Base-by-base conservation (phyloP, 1,140 invertebrate species). In the Aphaenogaster rudis region DNA sequence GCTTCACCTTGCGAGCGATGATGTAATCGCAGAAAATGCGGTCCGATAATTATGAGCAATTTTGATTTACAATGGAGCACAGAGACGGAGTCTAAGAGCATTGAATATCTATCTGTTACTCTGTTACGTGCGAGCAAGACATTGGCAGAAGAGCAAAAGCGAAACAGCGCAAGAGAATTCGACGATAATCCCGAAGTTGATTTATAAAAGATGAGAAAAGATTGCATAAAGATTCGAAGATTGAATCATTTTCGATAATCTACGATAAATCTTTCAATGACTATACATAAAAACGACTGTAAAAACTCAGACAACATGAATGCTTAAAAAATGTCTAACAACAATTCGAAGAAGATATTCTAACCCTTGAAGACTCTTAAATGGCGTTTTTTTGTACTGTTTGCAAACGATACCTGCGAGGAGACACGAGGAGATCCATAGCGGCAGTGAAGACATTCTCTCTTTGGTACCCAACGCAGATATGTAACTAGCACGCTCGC, bases 341-440 rank as follows among this genome's bases (percentile, higher is more conserved):
- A 2, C 21, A 67, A n/a, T 48, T 39, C 3, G 15, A 69, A 45
- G 8, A 57, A 61, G 57, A 64, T 36, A 48, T 63, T 45, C 2
- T 45, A 76, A n/a, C 0, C 1, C 28, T 61, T 36, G 11, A 50
- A 52, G 13, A 17, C n/a, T 69, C 2, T 5, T 21, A 67, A 21
- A 80, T 9, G 1, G 48, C 8, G 1, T 61, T 13, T 17, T 13
- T 63, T 33, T 64, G 3, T 67, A n/a, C 6, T 11, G 1, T 63
- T 50, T 50, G 7, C 3, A 28, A 84, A 61, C 7, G 28, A 39
- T 84, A 84, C 80, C 80, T 84, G 69, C 54, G 17, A 61, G n/a
- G 3, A 48, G 13, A 48, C 33, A 82, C 48, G 54, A 84, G 28
- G 59, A 57, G 11, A 84, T 84, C 80, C 80, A 74, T 4, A 76